Conservation (phyloP, 1,140 invertebrate genomes). For the Trichonephila clavipes region DNA sequence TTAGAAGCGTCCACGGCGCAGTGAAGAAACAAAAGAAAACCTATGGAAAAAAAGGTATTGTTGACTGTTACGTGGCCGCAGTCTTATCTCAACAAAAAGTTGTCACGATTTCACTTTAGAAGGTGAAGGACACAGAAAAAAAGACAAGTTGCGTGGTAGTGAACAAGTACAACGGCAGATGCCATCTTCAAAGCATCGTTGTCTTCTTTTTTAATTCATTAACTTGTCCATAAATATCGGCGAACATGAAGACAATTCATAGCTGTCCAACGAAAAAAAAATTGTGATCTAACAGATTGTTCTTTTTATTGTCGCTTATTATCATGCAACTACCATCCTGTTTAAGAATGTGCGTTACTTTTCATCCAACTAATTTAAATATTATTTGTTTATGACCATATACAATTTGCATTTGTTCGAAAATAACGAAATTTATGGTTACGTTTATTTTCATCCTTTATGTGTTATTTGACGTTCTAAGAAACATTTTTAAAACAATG, state of each 20-base stretch:
- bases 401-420: too few species aligned
- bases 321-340: too few species aligned
- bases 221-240: neutral
- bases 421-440: too few species aligned
- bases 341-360: too few species aligned
- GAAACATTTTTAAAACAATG: too few species aligned
- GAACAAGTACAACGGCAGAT: neutral
- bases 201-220: neutral
- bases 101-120: conserved; percentile 34
- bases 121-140: neutral
- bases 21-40: neutral
- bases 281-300: neutral
- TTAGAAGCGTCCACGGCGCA: neutral
- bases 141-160: neutral
- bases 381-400: too few species aligned
- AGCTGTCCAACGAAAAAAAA: neutral
- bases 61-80: neutral
- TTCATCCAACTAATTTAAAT: too few species aligned
- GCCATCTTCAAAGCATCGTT: neutral
- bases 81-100: conserved; percentile 6
- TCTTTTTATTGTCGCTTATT: neutral
- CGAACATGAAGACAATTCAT: neutral
- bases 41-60: neutral
- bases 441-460: too few species aligned
- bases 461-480: too few species aligned